Percentiles rank a stretch among this genome's conserved stretches.
Evolutionary conservation across 2,888 invertebrate species (phyloP).

Genomic region (Leucophenga maculata): DNA sequence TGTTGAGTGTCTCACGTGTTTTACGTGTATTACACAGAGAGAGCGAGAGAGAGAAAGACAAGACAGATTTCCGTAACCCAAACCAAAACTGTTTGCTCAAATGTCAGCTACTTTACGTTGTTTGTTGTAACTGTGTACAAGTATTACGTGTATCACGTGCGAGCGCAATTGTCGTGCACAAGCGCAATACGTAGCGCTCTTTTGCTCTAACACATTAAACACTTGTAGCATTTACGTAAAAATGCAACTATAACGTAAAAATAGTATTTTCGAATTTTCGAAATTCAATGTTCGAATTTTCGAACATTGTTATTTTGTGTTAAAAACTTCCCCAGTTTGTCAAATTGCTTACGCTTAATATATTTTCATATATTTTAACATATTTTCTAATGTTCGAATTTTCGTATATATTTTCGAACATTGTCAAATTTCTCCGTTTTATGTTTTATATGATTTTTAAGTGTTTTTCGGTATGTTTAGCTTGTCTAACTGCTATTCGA

Average conservation of each 20-base stretch:
- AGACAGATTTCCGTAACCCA: constrained; percentile 39
- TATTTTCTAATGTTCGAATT: background rate
- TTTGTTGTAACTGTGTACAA: constrained; percentile 6
- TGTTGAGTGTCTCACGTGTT: constrained; percentile 29
- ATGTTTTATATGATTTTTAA: background rate
- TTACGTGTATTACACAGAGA: background rate
- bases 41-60: background rate
- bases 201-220: constrained; percentile 29
- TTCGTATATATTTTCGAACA: background rate
- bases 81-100: background rate
- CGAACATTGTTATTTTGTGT: background rate
- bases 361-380: too few relatives aligned
- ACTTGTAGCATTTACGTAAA: constrained; percentile 48
- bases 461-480: constrained; percentile 18
- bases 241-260: constrained; percentile 3
- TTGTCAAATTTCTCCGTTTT: background rate
- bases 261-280: constrained; percentile 36
- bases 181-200: background rate
- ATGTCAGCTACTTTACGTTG: constrained; percentile 23
- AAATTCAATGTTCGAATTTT: constrained; percentile 11
- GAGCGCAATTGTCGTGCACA: background rate
- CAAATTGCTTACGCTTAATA: background rate
- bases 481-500: background rate
- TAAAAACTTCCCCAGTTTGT: background rate
- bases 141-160: background rate